Percentiles rank a stretch among this genome's conserved stretches.
Conservation (phyloP, 2,888 invertebrate species). For the Cryptosula pallasiana region DNA sequence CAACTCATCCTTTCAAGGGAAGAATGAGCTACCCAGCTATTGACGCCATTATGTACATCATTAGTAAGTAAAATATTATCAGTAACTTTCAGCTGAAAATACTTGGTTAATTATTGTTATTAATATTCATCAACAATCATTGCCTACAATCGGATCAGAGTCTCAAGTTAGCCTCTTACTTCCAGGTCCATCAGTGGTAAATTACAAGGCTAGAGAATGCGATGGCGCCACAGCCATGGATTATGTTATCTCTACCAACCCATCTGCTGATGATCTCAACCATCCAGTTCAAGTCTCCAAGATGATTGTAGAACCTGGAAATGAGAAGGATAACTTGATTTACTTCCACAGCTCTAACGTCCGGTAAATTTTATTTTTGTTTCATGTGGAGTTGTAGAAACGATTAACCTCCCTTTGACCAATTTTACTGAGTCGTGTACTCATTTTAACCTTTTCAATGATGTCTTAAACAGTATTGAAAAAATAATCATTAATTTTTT, state of each 20-base stretch:
- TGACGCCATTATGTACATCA: conserved; percentile 31
- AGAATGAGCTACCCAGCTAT: conserved; percentile 40
- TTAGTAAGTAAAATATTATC: no score
- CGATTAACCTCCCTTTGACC: no score
- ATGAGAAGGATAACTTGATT: conserved; percentile 32
- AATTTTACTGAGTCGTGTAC: no score
- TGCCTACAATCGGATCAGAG: no score
- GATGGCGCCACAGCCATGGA: conserved; percentile 28
- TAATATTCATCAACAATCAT: no score
- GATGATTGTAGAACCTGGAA: conserved; percentile 27
- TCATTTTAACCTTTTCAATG: no score
- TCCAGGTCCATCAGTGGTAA: conserved; percentile 29
- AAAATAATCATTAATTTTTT: no score
- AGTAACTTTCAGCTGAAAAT: no score
- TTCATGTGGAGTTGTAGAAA: no score
- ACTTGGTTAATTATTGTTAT: no score
- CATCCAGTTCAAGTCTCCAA: conserved; percentile 34
- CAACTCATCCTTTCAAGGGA: conserved; percentile 35
- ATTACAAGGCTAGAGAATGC: conserved; percentile 30
- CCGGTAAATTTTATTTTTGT: conserved; percentile 32
- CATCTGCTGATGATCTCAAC: conserved; percentile 37
- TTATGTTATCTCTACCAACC: conserved; percentile 33
- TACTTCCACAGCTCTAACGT: conserved; percentile 38
- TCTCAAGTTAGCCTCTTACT: no score
- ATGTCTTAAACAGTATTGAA: no score